Percentiles rank a stretch among this genome's conserved stretches.
These are phyloP conservation scores for Phoeniculus purpureus DNA, from an alignment of 2,797 vertebrate species.

Conservation along the genomic window DNA sequence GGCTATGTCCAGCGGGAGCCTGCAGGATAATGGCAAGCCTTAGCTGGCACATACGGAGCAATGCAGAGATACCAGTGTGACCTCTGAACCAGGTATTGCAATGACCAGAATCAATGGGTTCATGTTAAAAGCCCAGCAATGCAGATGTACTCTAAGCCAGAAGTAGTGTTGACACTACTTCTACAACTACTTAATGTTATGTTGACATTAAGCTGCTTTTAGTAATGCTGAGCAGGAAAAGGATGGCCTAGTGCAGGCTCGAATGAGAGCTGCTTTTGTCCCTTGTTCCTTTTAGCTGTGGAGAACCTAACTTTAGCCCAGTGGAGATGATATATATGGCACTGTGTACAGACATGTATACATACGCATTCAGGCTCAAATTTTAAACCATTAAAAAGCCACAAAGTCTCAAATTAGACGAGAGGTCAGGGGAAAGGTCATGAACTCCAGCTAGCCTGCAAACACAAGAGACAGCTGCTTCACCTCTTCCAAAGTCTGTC, in stretches of 20 bases:
- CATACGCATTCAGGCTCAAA: slow-evolving; percentile 24
- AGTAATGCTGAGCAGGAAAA: not conserved
- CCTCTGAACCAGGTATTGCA: not conserved
- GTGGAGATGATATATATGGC: not conserved
- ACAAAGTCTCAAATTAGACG: slow-evolving; percentile 48
- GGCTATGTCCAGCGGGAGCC: accelerated
- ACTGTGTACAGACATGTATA: not conserved
- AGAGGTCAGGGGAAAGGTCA: slow-evolving; percentile 14
- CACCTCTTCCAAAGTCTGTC: not conserved
- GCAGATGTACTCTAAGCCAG: not conserved
- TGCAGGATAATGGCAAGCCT: not conserved
- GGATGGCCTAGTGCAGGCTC: not conserved
- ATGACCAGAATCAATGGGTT: not conserved
- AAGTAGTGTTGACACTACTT: not conserved
- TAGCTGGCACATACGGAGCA: accelerated
- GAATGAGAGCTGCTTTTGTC: slow-evolving; percentile 22
- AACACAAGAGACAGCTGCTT: not conserved
- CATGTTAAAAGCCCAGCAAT: not conserved
- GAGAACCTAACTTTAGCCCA: slow-evolving; percentile 25
- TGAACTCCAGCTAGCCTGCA: not conserved
- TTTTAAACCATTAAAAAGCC: slow-evolving; percentile 54
- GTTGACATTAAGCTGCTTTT: not conserved
- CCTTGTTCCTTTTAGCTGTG: not conserved
- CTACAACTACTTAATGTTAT: not conserved
- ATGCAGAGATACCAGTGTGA: not conserved